Percentiles rank a stretch among this genome's conserved stretches.
phyloP scores from a whole-genome alignment of 2,113 vertebrate species.

The Neodon shergylaensis region DNA sequence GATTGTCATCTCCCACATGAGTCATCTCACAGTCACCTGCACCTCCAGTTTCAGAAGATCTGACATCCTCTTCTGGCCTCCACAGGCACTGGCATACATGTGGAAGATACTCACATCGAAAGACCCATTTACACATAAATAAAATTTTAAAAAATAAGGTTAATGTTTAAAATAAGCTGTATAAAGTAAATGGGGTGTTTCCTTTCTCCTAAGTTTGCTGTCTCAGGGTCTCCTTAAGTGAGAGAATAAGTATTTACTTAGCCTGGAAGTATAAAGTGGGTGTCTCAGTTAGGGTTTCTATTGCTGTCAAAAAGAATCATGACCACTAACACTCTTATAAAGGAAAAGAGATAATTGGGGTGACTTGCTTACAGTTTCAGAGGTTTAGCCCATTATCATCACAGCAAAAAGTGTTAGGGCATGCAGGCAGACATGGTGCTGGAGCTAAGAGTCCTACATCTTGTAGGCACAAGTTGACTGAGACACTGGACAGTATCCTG shows the following conservation, averaged over 20 bases:
- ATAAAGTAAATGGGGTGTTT: background rate
- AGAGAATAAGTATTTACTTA: background rate
- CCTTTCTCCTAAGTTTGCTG: background rate
- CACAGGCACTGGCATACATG: too few relatives aligned
- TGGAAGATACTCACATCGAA: background rate
- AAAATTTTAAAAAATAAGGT: background rate
- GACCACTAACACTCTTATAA: background rate
- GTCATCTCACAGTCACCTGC: background rate
- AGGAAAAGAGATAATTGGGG: background rate
- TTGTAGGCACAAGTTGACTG: background rate
- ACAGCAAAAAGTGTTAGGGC: accelerated
- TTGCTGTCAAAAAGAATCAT: background rate
- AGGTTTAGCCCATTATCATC: background rate
- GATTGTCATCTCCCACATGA: too few relatives aligned
- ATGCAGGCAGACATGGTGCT: background rate
- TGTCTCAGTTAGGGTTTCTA: background rate
- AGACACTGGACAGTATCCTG: background rate
- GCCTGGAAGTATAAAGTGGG: too few relatives aligned
- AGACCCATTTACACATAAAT: background rate
- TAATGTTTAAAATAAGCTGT: background rate
- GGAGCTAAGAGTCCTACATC: background rate
- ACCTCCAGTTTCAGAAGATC: background rate
- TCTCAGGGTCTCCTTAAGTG: background rate
- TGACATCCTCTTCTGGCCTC: background rate
- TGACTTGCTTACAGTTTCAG: background rate